A percentile compares a stretch with the other conserved stretches of the same genome.
Conservation (phyloP, 2,797 vertebrate species). For the Cyprinella venusta region DNA sequence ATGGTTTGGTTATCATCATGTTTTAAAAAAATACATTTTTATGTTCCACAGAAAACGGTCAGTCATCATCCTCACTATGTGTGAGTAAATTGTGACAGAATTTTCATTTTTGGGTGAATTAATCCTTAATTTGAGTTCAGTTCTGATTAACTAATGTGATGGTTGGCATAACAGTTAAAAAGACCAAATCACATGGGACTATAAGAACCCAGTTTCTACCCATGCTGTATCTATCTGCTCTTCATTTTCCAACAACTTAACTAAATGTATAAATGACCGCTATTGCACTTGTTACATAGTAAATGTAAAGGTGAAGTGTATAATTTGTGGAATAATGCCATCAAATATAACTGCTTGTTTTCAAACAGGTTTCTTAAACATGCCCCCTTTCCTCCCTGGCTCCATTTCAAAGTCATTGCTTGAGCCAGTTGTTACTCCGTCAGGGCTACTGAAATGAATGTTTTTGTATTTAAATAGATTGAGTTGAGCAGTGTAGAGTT, state of each 20-base stretch:
- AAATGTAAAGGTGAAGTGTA: neutral
- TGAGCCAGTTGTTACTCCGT: neutral
- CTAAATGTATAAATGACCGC: neutral
- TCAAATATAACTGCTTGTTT: neutral
- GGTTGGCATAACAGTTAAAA: neutral
- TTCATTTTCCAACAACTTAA: neutral
- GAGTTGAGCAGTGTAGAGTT: conserved; percentile 9
- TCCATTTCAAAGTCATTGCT: neutral
- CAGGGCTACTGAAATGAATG: neutral
- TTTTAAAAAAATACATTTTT: neutral
- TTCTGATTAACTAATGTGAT: conserved; percentile 24
- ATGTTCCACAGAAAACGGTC: neutral
- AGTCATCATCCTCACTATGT: neutral
- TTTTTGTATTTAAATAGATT: neutral
- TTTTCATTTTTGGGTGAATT: neutral
- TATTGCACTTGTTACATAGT: neutral
- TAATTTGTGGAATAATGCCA: neutral
- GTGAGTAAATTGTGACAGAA: neutral
- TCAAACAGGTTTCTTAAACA: neutral
- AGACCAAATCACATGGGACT: neutral
- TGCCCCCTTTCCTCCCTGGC: too few species aligned
- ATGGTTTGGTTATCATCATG: neutral
- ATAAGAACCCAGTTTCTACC: neutral
- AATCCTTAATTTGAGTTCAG: conserved; percentile 12
- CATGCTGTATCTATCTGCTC: neutral